These are phyloP conservation scores for Procavia capensis DNA, from an alignment of 2,113 vertebrate species.

Conservation along the genomic window DNA sequence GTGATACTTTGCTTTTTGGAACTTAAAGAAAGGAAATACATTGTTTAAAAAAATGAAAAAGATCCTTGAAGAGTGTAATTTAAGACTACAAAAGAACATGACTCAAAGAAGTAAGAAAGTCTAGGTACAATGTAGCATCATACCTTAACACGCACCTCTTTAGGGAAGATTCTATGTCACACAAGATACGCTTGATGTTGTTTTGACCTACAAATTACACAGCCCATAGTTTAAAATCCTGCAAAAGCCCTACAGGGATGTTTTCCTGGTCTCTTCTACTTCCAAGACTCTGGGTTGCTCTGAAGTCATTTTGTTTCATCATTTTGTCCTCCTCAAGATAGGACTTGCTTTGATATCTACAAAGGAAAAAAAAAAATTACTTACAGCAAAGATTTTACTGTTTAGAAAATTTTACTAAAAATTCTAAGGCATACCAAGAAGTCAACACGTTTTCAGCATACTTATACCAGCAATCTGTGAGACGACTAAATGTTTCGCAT, in stretches of 20 bases:
- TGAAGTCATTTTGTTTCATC: background rate
- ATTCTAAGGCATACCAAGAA: background rate
- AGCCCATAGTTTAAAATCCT: background rate
- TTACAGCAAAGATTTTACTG: background rate
- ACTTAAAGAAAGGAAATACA: background rate
- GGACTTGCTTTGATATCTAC: background rate
- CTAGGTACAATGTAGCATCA: background rate
- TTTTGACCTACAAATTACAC: background rate
- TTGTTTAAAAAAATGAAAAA: background rate
- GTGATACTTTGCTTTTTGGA: background rate
- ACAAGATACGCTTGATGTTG: background rate
- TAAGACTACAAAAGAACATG: background rate
- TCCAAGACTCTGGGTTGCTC: background rate
- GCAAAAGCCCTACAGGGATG: fast-evolving
- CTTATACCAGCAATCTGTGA: background rate
- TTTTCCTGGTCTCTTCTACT: background rate
- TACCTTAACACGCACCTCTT: background rate
- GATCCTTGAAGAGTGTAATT: background rate
- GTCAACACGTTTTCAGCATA: background rate
- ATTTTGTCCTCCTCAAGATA: background rate
- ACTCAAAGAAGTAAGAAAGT: background rate
- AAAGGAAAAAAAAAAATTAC: background rate
- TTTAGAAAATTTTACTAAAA: background rate
- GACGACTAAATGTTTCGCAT: background rate
- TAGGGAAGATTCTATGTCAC: background rate